These are phyloP conservation scores for Gymnoscopelus microlampas DNA, from an alignment of 2,797 vertebrate genomes.

Conservation along the genomic window DNA sequence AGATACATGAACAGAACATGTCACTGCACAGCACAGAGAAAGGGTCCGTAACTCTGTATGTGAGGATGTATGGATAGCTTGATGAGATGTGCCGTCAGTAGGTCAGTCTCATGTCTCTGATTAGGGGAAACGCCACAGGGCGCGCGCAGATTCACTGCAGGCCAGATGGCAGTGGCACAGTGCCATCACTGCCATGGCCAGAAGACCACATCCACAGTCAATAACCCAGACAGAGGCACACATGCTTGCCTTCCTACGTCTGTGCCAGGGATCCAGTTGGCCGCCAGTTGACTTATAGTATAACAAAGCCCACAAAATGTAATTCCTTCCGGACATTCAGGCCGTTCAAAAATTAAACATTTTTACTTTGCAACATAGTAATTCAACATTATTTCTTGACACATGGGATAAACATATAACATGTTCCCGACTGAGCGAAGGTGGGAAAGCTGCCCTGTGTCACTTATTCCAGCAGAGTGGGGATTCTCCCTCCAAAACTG, in stretches of 20 bases:
- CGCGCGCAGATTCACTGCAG: conserved; percentile 53
- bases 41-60: not conserved
- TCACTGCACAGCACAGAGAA: not conserved
- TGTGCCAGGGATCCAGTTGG: not conserved
- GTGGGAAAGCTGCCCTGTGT: too few relatives aligned
- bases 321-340: too few relatives aligned
- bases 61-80: conserved; percentile 28
- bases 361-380: too few relatives aligned
- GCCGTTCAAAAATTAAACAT: too few relatives aligned
- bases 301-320: too few relatives aligned
- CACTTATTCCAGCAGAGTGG: too few relatives aligned
- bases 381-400: too few relatives aligned
- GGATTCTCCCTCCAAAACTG: too few relatives aligned
- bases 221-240: conserved; percentile 5
- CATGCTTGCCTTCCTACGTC: not conserved
- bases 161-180: conserved; percentile 52
- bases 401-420: too few relatives aligned
- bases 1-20: too few relatives aligned
- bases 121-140: conserved; percentile 33
- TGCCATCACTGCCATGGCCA: conserved; percentile 45
- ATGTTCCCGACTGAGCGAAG: too few relatives aligned
- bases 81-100: conserved; percentile 34
- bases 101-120: conserved; percentile 30
- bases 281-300: not conserved
- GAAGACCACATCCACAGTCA: conserved; percentile 20